Evolutionary conservation across 2,888 invertebrate genomes (phyloP).

Genomic region (Apantesis nais): DNA sequence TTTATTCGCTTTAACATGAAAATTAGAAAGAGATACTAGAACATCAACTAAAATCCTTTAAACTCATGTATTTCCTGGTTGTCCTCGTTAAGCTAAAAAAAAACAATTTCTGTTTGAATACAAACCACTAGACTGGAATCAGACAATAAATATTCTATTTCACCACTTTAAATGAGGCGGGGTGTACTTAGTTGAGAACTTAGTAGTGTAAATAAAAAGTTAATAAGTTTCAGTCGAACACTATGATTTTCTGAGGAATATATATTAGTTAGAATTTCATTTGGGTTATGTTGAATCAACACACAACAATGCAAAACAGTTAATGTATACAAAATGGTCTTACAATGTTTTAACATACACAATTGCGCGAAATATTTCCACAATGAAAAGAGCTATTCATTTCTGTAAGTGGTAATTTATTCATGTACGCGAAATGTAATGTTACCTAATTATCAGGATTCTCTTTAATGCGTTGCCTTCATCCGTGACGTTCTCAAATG

Average conservation of each 20-base stretch:
- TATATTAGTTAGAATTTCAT: not conserved
- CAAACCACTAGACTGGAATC: not conserved
- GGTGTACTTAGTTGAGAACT: not conserved
- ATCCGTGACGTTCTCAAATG: conserved; percentile 20
- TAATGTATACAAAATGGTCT: not conserved
- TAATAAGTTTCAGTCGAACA: not conserved
- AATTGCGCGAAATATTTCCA: conserved; percentile 19
- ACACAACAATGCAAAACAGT: not conserved
- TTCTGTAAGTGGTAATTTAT: conserved; percentile 48
- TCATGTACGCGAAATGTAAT: conserved; percentile 41
- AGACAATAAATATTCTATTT: not conserved
- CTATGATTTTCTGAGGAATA: not conserved
- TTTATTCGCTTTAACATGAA: not conserved
- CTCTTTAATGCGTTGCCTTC: conserved; percentile 27
- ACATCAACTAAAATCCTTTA: not conserved
- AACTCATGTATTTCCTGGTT: not conserved
- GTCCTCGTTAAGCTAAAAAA: not conserved
- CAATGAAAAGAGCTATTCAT: conserved; percentile 37
- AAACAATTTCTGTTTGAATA: not conserved
- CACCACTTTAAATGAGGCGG: too few species aligned
- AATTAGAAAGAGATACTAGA: not conserved
- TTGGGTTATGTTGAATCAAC: not conserved
- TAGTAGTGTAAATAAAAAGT: not conserved
- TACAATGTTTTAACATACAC: conserved; percentile 17
- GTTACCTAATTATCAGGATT: conserved; percentile 43